These are phyloP conservation scores for Cyphomyrus discorhynchus DNA, from an alignment of 2,113 vertebrate genomes.

Conservation along the genomic window DNA sequence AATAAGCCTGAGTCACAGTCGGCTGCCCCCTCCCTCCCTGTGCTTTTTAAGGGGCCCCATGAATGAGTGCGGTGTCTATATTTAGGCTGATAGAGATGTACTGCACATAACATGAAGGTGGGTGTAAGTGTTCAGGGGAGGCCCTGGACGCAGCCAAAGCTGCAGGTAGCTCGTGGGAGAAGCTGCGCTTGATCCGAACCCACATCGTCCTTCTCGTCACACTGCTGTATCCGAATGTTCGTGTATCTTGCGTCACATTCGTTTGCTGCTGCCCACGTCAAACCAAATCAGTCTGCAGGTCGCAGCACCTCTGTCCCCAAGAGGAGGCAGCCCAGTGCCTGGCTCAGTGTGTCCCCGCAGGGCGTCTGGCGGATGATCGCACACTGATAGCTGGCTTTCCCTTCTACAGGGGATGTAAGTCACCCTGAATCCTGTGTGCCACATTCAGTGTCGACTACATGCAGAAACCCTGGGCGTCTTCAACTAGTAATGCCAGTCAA, in stretches of 20 bases:
- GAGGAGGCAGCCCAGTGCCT: no score
- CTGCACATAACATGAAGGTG: slow-evolving; percentile 12
- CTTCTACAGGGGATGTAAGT: not conserved
- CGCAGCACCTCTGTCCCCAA: not conserved
- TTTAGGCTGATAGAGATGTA: slow-evolving; percentile 33
- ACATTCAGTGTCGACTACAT: not conserved
- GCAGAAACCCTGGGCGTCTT: not conserved
- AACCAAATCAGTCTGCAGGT: not conserved
- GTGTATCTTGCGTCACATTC: not conserved
- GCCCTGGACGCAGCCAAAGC: not conserved
- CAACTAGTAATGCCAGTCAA: not conserved
- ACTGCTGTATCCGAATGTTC: not conserved
- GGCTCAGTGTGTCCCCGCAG: not conserved
- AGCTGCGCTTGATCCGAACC: not conserved
- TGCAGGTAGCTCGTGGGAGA: not conserved
- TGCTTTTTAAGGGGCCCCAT: slow-evolving; percentile 27
- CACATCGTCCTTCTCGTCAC: not conserved
- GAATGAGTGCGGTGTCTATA: slow-evolving; percentile 34
- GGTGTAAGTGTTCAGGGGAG: not conserved
- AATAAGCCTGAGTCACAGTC: slow-evolving; percentile 33
- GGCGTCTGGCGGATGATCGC: not conserved
- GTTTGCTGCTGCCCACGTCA: not conserved
- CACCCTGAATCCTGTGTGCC: not conserved
- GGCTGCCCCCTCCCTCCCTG: slow-evolving; percentile 17
- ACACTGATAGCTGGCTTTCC: not conserved